Evolutionary conservation across 2,888 invertebrate genomes (phyloP), one percentile per base, ranked within the genome.

Genomic region (Volucella zonaria): DNA sequence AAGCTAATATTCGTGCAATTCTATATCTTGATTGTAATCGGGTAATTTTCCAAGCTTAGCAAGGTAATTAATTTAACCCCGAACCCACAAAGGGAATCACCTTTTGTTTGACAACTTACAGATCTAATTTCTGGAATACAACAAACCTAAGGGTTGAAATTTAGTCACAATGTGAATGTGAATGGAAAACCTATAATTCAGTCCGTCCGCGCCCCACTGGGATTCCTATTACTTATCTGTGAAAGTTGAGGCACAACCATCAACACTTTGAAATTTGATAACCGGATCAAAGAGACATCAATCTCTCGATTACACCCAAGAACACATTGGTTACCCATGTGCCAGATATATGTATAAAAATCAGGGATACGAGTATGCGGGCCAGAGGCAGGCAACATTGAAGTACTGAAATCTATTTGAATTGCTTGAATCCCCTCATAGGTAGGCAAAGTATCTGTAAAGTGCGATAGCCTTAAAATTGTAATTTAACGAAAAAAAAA

Each of bases 241-340:
- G 51, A 45, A 67, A 66, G 15, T 51, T 12, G 66, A 75, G 43
- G 66, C 31, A 14, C 42, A 59, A 31, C 23, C 40, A 51, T 76
- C 14, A 6, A n/a, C 31, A 18, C 10, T 51, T 66, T 73, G 77
- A 73, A 58, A 82, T 67, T 64, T 52, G 64, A 78, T 68, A 82
- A 47, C 51, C 56, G 67, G 62, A 70, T 81, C 68, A 75, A 79
- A 79, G 62, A 58, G 49, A 45, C 56, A 14, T 23, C 54, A 42
- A 11, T 40, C 38, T 40, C 45, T 31, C 47, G 12, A 62, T 51
- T 56, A 38, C 49, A 31, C 31, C 6, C 6, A 31, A 31, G 31
- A 31, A 31, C 31, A 59, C 23, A 43, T 11, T 54, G 12, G n/a
- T 15, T 64, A 49, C 62, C 18, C 45, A 68, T 70, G 64, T 40